These are phyloP conservation scores for Noctilio leporinus DNA, from an alignment of 2,113 vertebrate genomes.

Conservation along the genomic window DNA sequence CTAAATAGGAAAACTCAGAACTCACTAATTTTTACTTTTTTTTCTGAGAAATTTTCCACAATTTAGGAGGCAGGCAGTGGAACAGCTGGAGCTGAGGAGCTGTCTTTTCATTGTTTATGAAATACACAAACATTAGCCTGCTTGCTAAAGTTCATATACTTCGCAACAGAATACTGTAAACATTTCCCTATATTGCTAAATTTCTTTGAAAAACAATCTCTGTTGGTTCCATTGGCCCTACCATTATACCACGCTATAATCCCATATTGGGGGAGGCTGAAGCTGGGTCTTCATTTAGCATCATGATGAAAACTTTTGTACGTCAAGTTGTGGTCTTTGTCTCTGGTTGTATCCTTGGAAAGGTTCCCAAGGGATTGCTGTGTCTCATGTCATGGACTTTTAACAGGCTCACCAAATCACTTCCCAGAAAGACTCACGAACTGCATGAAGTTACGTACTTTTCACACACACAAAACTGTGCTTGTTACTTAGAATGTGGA, in stretches of 20 bases:
- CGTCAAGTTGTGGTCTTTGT: neutral
- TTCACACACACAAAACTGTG: neutral
- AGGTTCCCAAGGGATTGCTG: neutral
- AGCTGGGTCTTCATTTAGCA: neutral
- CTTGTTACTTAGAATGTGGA: neutral
- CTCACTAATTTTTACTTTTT: neutral
- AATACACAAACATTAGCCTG: neutral
- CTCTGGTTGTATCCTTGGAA: neutral
- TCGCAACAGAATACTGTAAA: neutral
- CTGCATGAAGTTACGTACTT: neutral
- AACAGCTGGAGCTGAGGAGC: neutral
- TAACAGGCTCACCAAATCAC: neutral
- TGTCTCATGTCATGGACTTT: neutral
- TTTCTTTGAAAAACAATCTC: neutral
- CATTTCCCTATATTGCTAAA: neutral
- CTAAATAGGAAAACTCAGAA: neutral
- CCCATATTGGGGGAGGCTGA: neutral
- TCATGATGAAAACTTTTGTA: neutral
- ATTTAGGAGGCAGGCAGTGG: neutral
- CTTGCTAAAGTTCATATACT: neutral
- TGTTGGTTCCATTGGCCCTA: neutral
- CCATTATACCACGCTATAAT: rapidly evolving
- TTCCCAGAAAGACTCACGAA: constrained; percentile 24
- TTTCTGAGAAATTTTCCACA: neutral
- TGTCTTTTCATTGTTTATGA: neutral